These are phyloP conservation scores for Campylomormyrus tamandua DNA, from an alignment of 2,113 vertebrate genomes.

Conservation along the genomic window DNA sequence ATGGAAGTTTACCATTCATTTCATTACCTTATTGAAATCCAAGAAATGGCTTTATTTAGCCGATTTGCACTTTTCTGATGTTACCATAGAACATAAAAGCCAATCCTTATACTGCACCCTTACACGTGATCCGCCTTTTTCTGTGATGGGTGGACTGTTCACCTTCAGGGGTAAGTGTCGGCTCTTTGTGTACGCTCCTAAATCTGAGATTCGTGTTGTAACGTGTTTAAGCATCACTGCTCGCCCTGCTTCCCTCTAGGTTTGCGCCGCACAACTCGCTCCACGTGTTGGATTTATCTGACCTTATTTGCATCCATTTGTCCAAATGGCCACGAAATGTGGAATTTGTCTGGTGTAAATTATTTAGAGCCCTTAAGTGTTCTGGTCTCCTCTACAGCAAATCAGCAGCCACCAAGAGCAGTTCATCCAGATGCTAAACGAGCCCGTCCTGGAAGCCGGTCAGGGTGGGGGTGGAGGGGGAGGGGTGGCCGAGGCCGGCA, in stretches of 20 bases:
- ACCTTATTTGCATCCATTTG: background rate
- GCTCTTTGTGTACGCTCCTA: background rate
- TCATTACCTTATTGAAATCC: background rate
- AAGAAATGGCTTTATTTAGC: background rate
- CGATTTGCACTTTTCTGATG: background rate
- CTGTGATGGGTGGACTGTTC: background rate
- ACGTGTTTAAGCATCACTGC: background rate
- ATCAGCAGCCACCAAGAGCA: slow-evolving; percentile 92
- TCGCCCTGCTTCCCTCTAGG: background rate
- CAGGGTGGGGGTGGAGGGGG: slow-evolving; percentile 55
- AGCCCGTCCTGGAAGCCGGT: slow-evolving; percentile 73
- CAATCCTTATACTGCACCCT: background rate
- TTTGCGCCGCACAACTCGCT: background rate
- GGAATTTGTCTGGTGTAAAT: background rate
- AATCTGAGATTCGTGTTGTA: background rate
- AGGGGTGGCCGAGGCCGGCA: slow-evolving; percentile 60
- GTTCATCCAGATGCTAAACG: slow-evolving; percentile 95
- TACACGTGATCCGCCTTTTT: background rate
- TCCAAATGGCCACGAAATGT: background rate
- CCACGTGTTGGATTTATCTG: background rate
- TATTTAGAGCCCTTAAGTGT: background rate
- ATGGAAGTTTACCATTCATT: background rate
- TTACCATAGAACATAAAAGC: background rate
- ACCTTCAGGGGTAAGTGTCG: background rate
- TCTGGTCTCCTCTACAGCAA: slow-evolving; percentile 59